Evolutionary conservation across 2,113 vertebrate genomes (phyloP), one percentile per base, ranked within the genome.

Genomic region (Ornithorhynchus anatinus): DNA sequence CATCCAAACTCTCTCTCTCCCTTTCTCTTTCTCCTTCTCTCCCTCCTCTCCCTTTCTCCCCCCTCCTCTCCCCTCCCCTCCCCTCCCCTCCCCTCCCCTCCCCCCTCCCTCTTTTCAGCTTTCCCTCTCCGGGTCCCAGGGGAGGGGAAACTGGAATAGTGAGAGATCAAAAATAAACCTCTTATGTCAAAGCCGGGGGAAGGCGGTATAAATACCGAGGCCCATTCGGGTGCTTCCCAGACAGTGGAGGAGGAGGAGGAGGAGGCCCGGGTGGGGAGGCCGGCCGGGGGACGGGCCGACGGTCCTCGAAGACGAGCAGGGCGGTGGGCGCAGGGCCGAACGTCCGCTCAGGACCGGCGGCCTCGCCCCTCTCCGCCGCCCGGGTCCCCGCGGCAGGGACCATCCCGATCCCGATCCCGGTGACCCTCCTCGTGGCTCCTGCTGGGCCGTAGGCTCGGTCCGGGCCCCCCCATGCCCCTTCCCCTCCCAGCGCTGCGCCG

Each of bases 161-260:
- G 86, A 90, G 91, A 88, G 94, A 94, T 95, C 94, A 95, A 94
- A 96, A 96, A 96, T 95, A 96, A 95, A 90, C 95, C 91, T 92
- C 94, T 93, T 93, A 78, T 92, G 95, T 95, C 94, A 91, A 94
- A 92, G 90, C 89, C 90, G 91, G 89, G 91, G 88, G 91, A 82
- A 80, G 88, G 89, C 90, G 86, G 94, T 96, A 96, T 96, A 98
- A 96, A 97, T 96, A 96, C 90, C 79, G 87, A 86, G 75, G 87
- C 86, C 84, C 88, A 86, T 86, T 81, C 84, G 73, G 83, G 84
- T 84, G 86, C 86, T 86, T 80, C 82, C 63, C 70, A 88, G 91
- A 61, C 54, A 85, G 74, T 63, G 70, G 71, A 54, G 75, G 63
- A 79, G 48, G 72, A 63, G 54, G 73, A 74, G 82, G 66, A 72